Evolutionary conservation across 2,113 vertebrate genomes (phyloP), one percentile per base, ranked within the genome.

Genomic region (Tragelaphus strepsiceros): DNA sequence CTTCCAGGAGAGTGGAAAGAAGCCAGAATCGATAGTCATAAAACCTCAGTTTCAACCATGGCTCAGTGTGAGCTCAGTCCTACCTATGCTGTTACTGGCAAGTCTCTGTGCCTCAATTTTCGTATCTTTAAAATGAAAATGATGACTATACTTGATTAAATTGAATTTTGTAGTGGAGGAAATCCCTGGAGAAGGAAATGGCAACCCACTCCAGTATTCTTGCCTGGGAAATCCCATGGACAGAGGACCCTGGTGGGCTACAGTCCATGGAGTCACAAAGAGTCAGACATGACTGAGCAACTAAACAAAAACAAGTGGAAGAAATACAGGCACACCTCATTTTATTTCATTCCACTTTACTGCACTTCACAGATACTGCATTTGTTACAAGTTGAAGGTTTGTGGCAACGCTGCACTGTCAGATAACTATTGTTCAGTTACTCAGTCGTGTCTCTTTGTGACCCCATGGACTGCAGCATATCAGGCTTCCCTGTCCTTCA

Each of bases 71-170:
- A 78, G 59, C 24, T 81, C 46, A 90, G 16, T 58, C 35, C 26
- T 80, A 86, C 11, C 35, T 96, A 3, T 43, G 15, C 80, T 85
- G 28, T 22, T 87, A 71, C 53, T 28, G 14, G 21, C 21, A 74
- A 94, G 49, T n/a, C 16, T 54, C 59, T 59, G 9, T 61, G 56
- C 28, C 46, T 91, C 56, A 17, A n/a, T 91, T 43, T 97, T 87
- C 49, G 14, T 67, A 58, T 80, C 26, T 97, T 81, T 96, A 87
- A 95, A 78, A 91, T 82, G 39, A 35, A 54, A 95, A 92, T 88
- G 14, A 71, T 89, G 43, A 59, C 49, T 77, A 61, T 22, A 54
- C 6, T 58, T 64, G 32, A 92, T 91, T 62, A 62, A 83, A 35
- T 71, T 91, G 91, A 83, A 49, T 39, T 95, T 35, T 64, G 19